Evolutionary conservation across 2,888 invertebrate species (phyloP), one percentile per base, ranked within the genome.

Genomic region (Scaptomyza flava): DNA sequence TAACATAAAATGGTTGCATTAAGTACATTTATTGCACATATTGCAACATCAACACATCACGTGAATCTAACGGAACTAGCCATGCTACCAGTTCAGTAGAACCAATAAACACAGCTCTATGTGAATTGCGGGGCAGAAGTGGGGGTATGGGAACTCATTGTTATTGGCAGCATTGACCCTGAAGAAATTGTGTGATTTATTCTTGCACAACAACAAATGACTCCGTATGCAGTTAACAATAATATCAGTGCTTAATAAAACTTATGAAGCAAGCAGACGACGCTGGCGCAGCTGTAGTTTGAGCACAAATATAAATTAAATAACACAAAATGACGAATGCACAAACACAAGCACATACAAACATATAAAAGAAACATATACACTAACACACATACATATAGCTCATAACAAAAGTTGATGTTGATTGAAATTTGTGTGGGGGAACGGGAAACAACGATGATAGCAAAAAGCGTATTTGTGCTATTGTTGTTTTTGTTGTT

Each of bases 391-490:
- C 36, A 27, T 31, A 42, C 42, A 48, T 30, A 30, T 1, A 34
- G 57, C 51, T 43, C 41, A 52, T 46, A 71, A 57, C 41, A 63
- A 20, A 52, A 72, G 68, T 47, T 68, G 76, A 12, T 70, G 70
- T 66, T 53, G 52, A 38, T 59, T 57, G 68, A 79, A 80, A 67
- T 64, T 69, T 85, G 81, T 85, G 81, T 82, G 81, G 81, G 81
- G 83, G 81, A 85, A 81, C 85, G 78, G 82, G 81, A 82, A 82
- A 82, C 73, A 83, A 77, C 64, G 78, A 84, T 66, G 75, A 69
- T 68, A 75, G 52, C 66, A 64, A 73, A 73, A 66, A 73, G 53
- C 64, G 51, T 66, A 53, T 60, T 52, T 60, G 62, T 68, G 56
- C 52, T 58, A 50, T 61, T 69, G 63, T 73, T 68, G 43, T 62